These are phyloP conservation scores for Actinostola sp. DNA, from an alignment of 92 coral and sea anemone species.

Conservation along the genomic window DNA sequence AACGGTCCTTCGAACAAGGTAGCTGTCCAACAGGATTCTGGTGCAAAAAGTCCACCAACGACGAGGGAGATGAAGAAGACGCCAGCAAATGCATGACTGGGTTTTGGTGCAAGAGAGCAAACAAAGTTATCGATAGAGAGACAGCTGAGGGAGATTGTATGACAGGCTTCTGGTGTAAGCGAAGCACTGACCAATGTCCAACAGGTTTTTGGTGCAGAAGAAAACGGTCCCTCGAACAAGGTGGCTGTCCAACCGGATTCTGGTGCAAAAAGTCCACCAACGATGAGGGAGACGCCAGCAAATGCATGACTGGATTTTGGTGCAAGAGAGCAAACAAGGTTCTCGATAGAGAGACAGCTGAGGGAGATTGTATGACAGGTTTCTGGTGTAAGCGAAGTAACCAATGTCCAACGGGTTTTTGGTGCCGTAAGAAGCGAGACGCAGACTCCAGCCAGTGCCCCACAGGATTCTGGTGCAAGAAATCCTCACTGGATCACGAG, in stretches of 20 bases:
- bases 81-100: conserved; percentile 53
- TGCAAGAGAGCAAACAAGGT: conserved; percentile 61
- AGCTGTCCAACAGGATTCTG: conserved; percentile 73
- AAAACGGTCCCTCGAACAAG: conserved; percentile 22
- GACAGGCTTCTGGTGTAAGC: conserved; percentile 75
- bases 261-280: conserved; percentile 74
- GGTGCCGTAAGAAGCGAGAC: conserved; percentile 61
- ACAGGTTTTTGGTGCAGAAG: conserved; percentile 57
- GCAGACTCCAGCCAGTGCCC: conserved; percentile 40
- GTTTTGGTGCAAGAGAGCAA: conserved; percentile 67
- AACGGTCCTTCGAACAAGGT: conserved; percentile 18
- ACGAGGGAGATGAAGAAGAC: conserved; percentile 22
- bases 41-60: conserved; percentile 67
- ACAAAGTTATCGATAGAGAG: conserved; percentile 45
- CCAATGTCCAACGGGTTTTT: conserved; percentile 55
- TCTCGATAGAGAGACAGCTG: conserved; percentile 35
- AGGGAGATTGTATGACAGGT: conserved; percentile 57
- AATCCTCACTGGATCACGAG: conserved; percentile 11
- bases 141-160: conserved; percentile 50
- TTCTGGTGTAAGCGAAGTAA: conserved; percentile 67
- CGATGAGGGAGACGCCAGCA: conserved; percentile 21
- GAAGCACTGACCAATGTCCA: conserved; percentile 45
- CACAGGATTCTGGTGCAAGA: conserved; percentile 55
- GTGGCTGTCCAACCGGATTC: conserved; percentile 64
- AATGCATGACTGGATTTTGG: conserved; percentile 69